Base-by-base conservation (phyloP, 1,140 invertebrate species). In the Teleopsis dalmanni region DNA sequence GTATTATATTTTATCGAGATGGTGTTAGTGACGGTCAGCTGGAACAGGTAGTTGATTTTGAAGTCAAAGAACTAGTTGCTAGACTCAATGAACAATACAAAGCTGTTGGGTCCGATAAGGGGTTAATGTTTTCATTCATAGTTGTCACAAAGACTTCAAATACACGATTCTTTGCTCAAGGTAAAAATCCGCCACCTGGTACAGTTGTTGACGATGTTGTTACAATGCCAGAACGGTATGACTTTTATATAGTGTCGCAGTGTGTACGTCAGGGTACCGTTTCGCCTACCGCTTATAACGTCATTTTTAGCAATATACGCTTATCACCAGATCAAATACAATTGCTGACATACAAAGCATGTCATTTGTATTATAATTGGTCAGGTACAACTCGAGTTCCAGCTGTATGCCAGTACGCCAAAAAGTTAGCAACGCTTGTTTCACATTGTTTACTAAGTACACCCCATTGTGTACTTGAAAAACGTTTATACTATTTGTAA, bases 291-390 rank as follows among this genome's bases (percentile, higher is more conserved):
- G 77, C 79, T 34, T 94, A 91, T 59, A 88, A 86, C 54, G 79
- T 93, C 0, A 73, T 93, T 0, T 70, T 78, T 47, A 82, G 95
- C 58, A 77, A 64, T 10, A 71, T 78, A 1, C 72, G 73, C 0
- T 65, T 88, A 3, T 59, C 66, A n/a, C 75, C 84, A 0, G 84
- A 88, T 49, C 73, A 80, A 37, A 65, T 91, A 8, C 90, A 94
- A 62, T 62, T 78, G 13, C 54, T 93, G 0, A 81, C 88, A 0
- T 93, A 85, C 59, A 91, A 91, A 66, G 69, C 91, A 58, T 82
- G 80, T 0, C 88, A 92, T 59, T 71, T 91, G 65, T 93, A 93
- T 57, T 93, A 80, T 59, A 93, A 93, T 68, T 92, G 87, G 82
- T 73, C 72, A 18, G 88, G 86, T 4, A 91, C 88, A 1, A 80